Conservation (phyloP, 2,113 vertebrate species). For the Heptranchias perlo region DNA sequence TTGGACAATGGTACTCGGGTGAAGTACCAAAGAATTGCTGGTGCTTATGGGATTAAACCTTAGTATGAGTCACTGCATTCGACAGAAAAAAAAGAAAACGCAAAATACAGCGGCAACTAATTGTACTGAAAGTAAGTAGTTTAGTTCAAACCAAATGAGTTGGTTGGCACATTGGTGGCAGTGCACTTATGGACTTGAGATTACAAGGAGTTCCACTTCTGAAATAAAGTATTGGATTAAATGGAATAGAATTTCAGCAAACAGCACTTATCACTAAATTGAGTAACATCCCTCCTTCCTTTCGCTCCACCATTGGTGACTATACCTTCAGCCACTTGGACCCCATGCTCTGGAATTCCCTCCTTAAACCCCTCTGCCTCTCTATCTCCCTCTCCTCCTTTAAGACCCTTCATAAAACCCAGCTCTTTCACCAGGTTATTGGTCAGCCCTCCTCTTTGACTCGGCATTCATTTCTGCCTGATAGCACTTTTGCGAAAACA, state of each 20-base stretch:
- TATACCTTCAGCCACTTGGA: background rate
- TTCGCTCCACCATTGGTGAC: background rate
- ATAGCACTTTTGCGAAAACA: background rate
- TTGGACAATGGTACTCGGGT: background rate
- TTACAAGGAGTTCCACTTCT: background rate
- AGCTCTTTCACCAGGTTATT: background rate
- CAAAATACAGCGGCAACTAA: background rate
- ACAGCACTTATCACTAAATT: background rate
- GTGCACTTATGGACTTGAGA: background rate
- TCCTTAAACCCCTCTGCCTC: background rate
- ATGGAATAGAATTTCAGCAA: background rate
- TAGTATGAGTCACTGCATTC: background rate
- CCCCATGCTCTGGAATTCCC: background rate
- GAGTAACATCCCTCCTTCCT: background rate
- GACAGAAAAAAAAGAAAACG: background rate
- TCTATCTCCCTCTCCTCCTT: background rate
- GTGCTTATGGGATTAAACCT: background rate
- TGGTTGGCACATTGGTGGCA: background rate
- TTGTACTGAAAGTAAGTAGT: background rate
- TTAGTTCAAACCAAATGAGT: background rate
- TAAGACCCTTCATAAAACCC: background rate
- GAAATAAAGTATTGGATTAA: background rate
- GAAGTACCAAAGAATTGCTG: background rate
- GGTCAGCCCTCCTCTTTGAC: background rate
- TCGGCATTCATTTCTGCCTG: background rate